A percentile compares a stretch with the other conserved stretches of the same genome.
phyloP scores from a whole-genome alignment of 2,888 invertebrate species.

The Tridacna crocea region DNA sequence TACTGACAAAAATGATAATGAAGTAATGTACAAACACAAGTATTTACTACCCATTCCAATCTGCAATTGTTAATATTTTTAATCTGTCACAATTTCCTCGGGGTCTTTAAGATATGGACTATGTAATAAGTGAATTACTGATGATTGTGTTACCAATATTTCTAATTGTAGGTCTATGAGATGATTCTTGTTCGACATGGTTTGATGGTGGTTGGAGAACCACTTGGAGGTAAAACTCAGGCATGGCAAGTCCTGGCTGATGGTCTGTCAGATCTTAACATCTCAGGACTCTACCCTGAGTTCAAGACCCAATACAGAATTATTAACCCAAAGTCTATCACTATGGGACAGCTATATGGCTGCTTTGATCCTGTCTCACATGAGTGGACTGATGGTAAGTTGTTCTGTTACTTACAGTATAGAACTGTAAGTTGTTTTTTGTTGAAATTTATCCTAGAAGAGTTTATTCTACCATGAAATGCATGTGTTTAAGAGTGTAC shows the following conservation, averaged over 20 bases:
- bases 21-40: too few species aligned
- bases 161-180: slow-evolving; percentile 81
- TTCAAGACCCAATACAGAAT: slow-evolving; percentile 81
- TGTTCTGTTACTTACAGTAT: not conserved
- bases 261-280: slow-evolving; percentile 81
- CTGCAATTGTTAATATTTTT: too few species aligned
- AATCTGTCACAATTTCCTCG: too few species aligned
- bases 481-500: too few species aligned
- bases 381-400: slow-evolving; percentile 84
- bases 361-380: slow-evolving; percentile 84
- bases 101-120: too few species aligned
- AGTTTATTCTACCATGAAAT: too few species aligned
- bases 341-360: slow-evolving; percentile 85
- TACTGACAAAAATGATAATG: too few species aligned
- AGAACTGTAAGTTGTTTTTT: not conserved
- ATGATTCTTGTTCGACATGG: slow-evolving; percentile 85
- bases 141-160: too few species aligned
- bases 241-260: slow-evolving; percentile 84
- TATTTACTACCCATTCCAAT: too few species aligned
- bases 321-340: slow-evolving; percentile 84
- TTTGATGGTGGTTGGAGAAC: slow-evolving; percentile 84
- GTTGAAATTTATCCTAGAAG: not conserved
- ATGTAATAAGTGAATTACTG: too few species aligned
- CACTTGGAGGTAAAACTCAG: slow-evolving; percentile 84
- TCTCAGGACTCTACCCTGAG: slow-evolving; percentile 81